phyloP scores from a whole-genome alignment of 2,113 vertebrate genomes.

The Glaucomys volans region DNA sequence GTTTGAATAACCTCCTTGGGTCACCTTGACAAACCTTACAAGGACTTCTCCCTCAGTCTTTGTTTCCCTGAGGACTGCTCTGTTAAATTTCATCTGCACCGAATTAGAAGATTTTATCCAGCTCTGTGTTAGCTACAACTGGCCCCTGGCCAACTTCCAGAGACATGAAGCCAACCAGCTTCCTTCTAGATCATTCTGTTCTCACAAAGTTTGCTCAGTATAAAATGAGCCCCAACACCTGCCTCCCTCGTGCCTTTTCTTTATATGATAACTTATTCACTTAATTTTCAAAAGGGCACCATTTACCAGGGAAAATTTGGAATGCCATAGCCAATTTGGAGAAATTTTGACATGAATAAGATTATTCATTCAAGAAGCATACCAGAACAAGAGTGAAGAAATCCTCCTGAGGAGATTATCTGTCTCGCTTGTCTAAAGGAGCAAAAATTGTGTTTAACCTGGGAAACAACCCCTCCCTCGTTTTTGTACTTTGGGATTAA shows the following conservation, averaged over 20 bases:
- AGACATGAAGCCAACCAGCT: neutral
- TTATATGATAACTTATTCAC: neutral
- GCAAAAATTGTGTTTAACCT: constrained; percentile 14
- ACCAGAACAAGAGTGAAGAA: constrained; percentile 20
- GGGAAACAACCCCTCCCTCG: neutral
- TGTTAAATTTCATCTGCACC: constrained; percentile 37
- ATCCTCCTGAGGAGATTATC: neutral
- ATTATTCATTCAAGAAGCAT: neutral
- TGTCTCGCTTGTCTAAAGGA: constrained; percentile 37
- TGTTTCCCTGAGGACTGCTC: constrained; percentile 25
- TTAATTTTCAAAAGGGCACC: neutral
- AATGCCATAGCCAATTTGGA: neutral
- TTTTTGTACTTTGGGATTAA: constrained; percentile 55
- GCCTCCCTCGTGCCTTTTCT: neutral
- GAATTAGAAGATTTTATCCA: neutral
- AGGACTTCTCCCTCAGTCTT: constrained; percentile 8
- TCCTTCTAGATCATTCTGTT: neutral
- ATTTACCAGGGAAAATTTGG: neutral
- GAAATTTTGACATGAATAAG: constrained; percentile 28
- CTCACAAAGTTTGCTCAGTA: neutral
- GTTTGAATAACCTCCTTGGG: neutral
- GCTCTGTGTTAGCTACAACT: constrained; percentile 9
- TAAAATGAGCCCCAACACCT: neutral
- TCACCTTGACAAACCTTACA: constrained; percentile 23
- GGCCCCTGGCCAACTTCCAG: constrained; percentile 26